Base-by-base conservation (phyloP, 2,888 invertebrate species). In the Drosophila eohydei region DNA sequence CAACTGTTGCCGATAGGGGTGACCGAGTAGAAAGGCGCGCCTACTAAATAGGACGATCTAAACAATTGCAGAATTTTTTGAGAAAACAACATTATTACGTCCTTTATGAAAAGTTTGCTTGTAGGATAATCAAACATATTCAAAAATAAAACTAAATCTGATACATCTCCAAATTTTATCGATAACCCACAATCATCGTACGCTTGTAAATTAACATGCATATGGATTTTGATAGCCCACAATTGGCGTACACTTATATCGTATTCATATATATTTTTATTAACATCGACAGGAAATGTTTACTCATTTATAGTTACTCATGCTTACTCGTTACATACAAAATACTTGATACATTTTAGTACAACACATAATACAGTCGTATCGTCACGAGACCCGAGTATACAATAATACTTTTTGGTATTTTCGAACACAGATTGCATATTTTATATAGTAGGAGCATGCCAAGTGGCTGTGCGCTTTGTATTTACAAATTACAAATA, bases 401-500 rank as follows among this genome's bases (percentile, higher is more conserved):
- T 56, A 61, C 61, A 70, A 46, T 56, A 61, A 21, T 43, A 36
- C 40, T 60, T 64, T 50, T 69, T 26, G 26, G 40, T 41, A 44
- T 56, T 71, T 76, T 59, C 34, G 36, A 62, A 52, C 62, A 76
- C 58, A n/a, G 12, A 57, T 57, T 46, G 71, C 43, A 48, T 55
- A 60, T 54, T 51, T 66, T 40, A 55, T 62, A 62, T 50, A 73
- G 73, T 51, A 66, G 40, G 58, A 67, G 51, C 77, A 57, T 78
- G 76, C 76, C 69, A 77, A 77, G 79, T 77, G 74, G 77, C 74
- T 74, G 26, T 14, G 40, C 54, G 55, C 66, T 46, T 69, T 54
- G 51, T 62, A 65, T 74, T 69, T 65, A 64, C 54, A 74, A 70
- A 43, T 50, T 34, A 8, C 44, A 57, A 41, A 52, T 55, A 30